Evolutionary conservation across 2,797 vertebrate species (phyloP).

Genomic region (Choloepus didactylus): DNA sequence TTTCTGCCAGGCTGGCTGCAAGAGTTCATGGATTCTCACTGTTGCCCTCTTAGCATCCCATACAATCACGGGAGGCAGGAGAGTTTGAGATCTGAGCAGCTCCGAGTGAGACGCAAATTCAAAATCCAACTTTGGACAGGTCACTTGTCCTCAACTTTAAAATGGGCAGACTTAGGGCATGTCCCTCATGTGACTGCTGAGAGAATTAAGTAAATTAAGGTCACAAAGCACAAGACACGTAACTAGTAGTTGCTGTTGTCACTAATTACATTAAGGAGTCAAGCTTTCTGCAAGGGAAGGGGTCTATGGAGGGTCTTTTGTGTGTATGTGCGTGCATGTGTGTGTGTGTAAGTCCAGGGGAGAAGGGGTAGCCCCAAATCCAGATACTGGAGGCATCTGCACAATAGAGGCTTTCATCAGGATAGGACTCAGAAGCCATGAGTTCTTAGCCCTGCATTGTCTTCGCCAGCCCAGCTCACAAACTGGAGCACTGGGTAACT

Average conservation of each 20-base stretch:
- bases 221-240: neutral
- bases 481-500: neutral
- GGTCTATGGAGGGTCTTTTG: neutral
- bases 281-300: neutral
- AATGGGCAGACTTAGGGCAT: neutral
- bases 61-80: neutral
- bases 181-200: neutral
- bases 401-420: neutral
- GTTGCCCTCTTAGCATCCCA: neutral
- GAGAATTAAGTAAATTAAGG: neutral
- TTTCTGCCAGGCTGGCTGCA: neutral
- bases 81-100: no score
- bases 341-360: neutral
- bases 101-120: neutral
- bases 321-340: no score
- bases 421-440: neutral
- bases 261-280: neutral
- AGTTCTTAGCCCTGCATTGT: fast-evolving
- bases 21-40: neutral
- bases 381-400: neutral
- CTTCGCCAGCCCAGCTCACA: neutral
- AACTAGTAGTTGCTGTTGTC: no score
- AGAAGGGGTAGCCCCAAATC: neutral
- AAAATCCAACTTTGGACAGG: neutral
- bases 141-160: neutral